These are phyloP conservation scores for Euwallacea similis DNA, from an alignment of 1,140 invertebrate genomes.

Conservation along the genomic window DNA sequence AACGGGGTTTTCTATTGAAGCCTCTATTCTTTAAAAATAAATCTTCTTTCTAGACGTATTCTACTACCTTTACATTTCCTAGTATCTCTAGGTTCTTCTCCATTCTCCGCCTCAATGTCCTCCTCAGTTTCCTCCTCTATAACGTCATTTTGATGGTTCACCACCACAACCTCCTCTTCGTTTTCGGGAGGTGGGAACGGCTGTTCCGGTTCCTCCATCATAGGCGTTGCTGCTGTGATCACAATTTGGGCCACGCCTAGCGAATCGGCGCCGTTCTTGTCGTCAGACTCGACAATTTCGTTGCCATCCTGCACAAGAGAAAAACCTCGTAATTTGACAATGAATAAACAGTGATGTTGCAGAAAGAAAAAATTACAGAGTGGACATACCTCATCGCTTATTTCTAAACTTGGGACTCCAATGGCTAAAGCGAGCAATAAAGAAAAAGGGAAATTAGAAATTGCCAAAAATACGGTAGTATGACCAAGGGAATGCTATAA, in stretches of 20 bases:
- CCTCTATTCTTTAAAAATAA: background rate
- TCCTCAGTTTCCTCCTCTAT: slow-evolving; percentile 44
- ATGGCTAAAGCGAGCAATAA: slow-evolving; percentile 50
- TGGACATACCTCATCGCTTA: slow-evolving; percentile 50
- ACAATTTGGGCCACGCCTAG: slow-evolving; percentile 83
- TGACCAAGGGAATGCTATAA: background rate
- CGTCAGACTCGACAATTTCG: slow-evolving; percentile 22
- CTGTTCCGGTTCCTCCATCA: slow-evolving; percentile 75
- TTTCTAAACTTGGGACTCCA: slow-evolving; percentile 48
- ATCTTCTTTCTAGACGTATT: background rate
- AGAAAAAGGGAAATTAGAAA: slow-evolving; percentile 25
- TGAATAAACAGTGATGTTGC: slow-evolving; percentile 3
- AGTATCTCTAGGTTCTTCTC: background rate
- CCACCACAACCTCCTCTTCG: slow-evolving; percentile 55
- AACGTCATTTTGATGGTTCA: slow-evolving; percentile 39
- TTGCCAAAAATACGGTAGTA: slow-evolving; percentile 5
- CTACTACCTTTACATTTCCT: background rate
- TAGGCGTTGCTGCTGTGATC: slow-evolving; percentile 85
- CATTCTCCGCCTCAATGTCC: slow-evolving; percentile 26
- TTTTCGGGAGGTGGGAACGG: slow-evolving; percentile 62
- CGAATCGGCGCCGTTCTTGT: slow-evolving; percentile 15
- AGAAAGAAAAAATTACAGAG: background rate
- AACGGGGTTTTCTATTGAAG: slow-evolving; percentile 38
- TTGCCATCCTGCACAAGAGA: slow-evolving; percentile 27
- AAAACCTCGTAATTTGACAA: background rate